Evolutionary conservation across 2,113 vertebrate genomes (phyloP).

Genomic region (Gyps fulvus): DNA sequence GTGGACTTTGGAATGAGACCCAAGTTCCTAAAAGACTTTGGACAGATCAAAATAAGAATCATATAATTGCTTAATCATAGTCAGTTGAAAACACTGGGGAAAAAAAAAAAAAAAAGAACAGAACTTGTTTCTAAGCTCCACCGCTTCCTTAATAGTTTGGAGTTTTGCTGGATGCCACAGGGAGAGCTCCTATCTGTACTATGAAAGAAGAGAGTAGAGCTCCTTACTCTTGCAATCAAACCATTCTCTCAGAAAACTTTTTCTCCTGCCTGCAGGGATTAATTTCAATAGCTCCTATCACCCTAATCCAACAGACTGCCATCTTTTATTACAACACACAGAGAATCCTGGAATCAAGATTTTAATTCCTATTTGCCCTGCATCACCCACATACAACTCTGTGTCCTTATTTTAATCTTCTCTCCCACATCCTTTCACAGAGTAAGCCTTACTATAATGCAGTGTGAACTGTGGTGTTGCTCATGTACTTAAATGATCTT

Average conservation of each 20-base stretch:
- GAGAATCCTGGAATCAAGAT: background rate
- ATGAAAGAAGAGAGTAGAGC: background rate
- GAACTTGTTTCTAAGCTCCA: background rate
- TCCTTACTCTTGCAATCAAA: background rate
- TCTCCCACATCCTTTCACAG: background rate
- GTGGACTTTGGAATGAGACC: background rate
- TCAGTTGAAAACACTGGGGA: background rate
- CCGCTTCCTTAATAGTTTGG: background rate
- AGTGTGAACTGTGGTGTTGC: background rate
- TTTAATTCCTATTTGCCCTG: background rate
- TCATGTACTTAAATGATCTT: background rate
- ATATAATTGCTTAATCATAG: background rate
- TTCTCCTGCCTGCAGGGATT: background rate
- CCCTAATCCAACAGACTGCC: background rate
- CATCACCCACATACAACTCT: background rate
- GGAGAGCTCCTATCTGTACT: background rate
- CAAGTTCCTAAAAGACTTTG: background rate
- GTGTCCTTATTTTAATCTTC: constrained; percentile 1
- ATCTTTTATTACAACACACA: background rate
- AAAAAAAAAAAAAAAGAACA: rapidly evolving
- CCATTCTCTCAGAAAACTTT: background rate
- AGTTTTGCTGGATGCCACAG: background rate
- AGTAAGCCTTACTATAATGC: background rate
- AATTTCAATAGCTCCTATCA: background rate
- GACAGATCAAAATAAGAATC: background rate